Base-by-base conservation (phyloP, 2,113 vertebrate species). In the Bucco capensis region DNA sequence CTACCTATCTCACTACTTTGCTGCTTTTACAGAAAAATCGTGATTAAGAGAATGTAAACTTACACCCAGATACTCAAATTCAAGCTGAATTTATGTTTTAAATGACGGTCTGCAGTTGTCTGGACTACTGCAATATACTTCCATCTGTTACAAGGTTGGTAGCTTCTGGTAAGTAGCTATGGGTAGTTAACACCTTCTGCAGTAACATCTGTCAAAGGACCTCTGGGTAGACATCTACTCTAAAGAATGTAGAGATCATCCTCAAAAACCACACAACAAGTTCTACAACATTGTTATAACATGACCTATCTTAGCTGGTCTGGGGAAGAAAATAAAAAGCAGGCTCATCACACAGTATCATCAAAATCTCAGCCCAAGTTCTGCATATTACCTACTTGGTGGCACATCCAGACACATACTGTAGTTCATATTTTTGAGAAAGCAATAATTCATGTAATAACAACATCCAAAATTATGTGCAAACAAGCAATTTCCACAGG, bases 41-140 rank as follows among this genome's bases (percentile, higher is more conserved):
- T 27, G 9, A 0, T 42, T 8, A 80, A 37, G 23, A 66, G 30
- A 88, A 73, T 14, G 25, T 12, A 73, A 83, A 77, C 13, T 47
- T 71, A 47, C n/a, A 88, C 60, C 9, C 24, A 56, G 51, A 30
- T 35, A 51, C 51, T 76, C 44, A 38, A 89, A 67, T 23, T 74
- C 64, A 51, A 73, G 70, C 31, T 0, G 0, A 82, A 61, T 40
- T n/a, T 16, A 42, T 19, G 42, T 42, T 80, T 77, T 72, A 67
- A 80, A 73, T 28, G 10, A 38, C 0, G 0, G 31, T 46, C 66
- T 37, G 60, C 0, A 7, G 61, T 7, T 60, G 24, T 17, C 66
- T 73, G 62, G 50, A 66, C 42, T 37, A 74, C 54, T 42, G n/a
- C 38, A 73, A 23, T 13, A 37, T 9, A 54, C 8, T 49, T 50